Evolutionary conservation across 2,113 vertebrate species (phyloP).

Genomic region (Sturnira hondurensis): DNA sequence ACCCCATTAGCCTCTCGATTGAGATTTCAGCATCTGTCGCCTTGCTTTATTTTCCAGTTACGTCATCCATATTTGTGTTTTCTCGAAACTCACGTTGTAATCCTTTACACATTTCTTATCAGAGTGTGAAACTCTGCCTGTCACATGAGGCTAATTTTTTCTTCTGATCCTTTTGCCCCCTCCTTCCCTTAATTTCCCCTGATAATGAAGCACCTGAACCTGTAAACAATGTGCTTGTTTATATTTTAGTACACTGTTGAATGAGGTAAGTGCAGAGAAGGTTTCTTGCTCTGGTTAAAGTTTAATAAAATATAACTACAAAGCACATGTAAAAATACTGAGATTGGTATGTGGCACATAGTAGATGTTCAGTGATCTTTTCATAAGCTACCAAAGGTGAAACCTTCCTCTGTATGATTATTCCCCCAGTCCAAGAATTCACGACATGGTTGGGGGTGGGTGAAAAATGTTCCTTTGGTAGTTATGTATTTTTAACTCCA

Average conservation of each 20-base stretch:
- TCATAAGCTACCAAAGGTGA: background rate
- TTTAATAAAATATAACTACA: background rate
- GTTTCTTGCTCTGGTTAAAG: background rate
- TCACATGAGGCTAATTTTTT: conserved; percentile 11
- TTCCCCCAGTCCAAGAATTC: background rate
- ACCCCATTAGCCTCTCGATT: background rate
- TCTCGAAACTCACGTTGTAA: background rate
- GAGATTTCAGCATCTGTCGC: background rate
- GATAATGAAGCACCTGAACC: background rate
- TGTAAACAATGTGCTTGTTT: background rate
- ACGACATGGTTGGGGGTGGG: background rate
- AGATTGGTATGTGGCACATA: background rate
- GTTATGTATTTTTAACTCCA: background rate
- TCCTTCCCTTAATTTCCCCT: background rate
- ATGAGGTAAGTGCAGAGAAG: background rate
- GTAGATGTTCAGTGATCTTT: background rate
- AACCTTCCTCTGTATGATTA: background rate
- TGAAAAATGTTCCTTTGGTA: background rate
- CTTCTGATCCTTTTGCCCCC: background rate
- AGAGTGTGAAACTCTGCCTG: background rate
- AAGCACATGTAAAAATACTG: background rate
- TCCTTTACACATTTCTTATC: background rate
- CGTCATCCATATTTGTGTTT: background rate
- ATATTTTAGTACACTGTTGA: background rate
- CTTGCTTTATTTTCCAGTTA: background rate